A percentile compares a stretch with the other conserved stretches of the same genome.
These are phyloP conservation scores for Drosophila rufa DNA, from an alignment of 1,140 invertebrate species.

Conservation along the genomic window DNA sequence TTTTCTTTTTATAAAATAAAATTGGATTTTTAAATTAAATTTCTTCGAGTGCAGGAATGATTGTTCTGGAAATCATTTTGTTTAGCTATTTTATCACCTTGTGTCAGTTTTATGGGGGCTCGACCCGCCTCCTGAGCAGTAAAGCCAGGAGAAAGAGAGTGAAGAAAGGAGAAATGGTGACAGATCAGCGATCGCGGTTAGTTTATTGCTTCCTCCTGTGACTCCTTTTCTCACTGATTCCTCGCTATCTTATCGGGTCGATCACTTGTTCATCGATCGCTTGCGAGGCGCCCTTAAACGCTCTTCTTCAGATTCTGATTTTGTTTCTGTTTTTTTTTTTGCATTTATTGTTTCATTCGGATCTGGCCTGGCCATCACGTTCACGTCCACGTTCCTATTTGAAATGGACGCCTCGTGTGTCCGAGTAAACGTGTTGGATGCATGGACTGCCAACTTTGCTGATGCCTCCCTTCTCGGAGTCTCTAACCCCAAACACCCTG, in stretches of 20 bases:
- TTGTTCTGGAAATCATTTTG: slow-evolving; percentile 64
- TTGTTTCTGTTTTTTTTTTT: slow-evolving; percentile 29
- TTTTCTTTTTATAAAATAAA: neutral
- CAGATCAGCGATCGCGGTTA: slow-evolving; percentile 77
- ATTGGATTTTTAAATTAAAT: neutral
- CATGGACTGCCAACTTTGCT: slow-evolving; percentile 32
- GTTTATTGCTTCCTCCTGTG: slow-evolving; percentile 75
- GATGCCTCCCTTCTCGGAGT: neutral
- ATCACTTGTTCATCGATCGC: slow-evolving; percentile 46
- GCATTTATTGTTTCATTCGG: slow-evolving; percentile 33
- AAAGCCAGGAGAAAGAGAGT: slow-evolving; percentile 3
- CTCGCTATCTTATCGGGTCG: slow-evolving; percentile 46
- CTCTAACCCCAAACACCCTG: neutral
- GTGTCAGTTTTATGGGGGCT: slow-evolving; percentile 71
- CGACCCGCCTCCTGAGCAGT: slow-evolving; percentile 49
- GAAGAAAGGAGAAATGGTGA: slow-evolving; percentile 58
- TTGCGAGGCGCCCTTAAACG: slow-evolving; percentile 37
- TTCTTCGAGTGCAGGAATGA: slow-evolving; percentile 11
- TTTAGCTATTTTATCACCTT: slow-evolving; percentile 79
- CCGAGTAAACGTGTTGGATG: slow-evolving; percentile 81
- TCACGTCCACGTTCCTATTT: slow-evolving; percentile 68
- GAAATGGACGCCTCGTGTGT: slow-evolving; percentile 80
- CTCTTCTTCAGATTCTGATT: slow-evolving; percentile 2
- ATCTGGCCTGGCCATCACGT: slow-evolving; percentile 38
- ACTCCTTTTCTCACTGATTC: slow-evolving; percentile 26